Evolutionary conservation across 1,140 invertebrate genomes (phyloP), one percentile per base, ranked within the genome.

Genomic region (Colletes gigas): DNA sequence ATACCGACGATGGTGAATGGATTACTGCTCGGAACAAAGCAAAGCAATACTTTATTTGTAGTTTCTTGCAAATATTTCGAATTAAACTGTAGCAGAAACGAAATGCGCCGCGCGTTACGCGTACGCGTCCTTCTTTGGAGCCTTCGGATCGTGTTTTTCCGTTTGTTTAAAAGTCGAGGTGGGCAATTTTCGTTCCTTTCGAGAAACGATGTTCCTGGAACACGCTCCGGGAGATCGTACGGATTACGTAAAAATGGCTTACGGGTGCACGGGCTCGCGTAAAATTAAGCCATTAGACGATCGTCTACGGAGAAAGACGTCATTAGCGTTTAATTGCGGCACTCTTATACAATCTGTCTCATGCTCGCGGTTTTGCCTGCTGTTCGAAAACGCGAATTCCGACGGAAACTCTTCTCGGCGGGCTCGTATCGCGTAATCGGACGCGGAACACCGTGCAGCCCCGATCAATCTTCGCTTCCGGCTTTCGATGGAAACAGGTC

Each of bases 401-500:
- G 10, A 9, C 21, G n/a, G 30, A n/a, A 50, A 44, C 17, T 50
- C n/a, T 17, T 8, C n/a, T 19, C 4, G 19, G n/a, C 19, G 6
- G 47, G 7, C 52, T 69, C 4, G 55, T 55, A 55, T 55, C 57
- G 69, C 60, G 65, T 44, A 72, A 82, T 83, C 62, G 21, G 44
- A 83, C 52, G 71, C 67, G 68, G 75, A 85, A 82, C 65, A 44
- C 52, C 63, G 65, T 44, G 67, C n/a, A 17, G n/a, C 60, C 60
- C 30, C 54, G 67, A 72, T 85, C 76, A 68, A 76, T 78, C 71
- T 55, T 54, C 66, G 57, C 76, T 86, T 86, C 84, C 84, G 80
- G 84, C 84, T 86, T 86, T 86, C 84, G 76, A 83, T 78, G 60
- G 59, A 83, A 86, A 85, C 83, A 79, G 75, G 80, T 83, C 83